These are phyloP conservation scores for Tachina grossa DNA, from an alignment of 2,888 invertebrate genomes.

Conservation along the genomic window DNA sequence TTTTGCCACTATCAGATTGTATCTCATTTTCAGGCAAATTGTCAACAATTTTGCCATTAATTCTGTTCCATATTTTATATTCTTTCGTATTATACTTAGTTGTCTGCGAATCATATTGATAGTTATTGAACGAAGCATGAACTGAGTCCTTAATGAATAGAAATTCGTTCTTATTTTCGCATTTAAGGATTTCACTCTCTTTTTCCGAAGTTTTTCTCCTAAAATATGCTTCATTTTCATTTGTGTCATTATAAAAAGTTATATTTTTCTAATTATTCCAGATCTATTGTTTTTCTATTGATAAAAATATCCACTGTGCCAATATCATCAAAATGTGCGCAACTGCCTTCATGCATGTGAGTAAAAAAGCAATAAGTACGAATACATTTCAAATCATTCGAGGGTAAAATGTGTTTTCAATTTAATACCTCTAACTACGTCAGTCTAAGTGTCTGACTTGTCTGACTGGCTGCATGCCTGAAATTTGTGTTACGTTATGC, in stretches of 20 bases:
- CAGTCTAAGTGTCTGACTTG: conserved; percentile 17
- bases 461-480: conserved; percentile 9
- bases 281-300: too few relatives aligned
- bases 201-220: too few relatives aligned
- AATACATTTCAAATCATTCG: conserved; percentile 60
- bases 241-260: neutral
- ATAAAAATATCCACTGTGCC: conserved; percentile 36
- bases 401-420: conserved; percentile 71
- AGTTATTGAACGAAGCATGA: too few relatives aligned
- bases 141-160: too few relatives aligned
- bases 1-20: too few relatives aligned
- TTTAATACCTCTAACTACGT: conserved; percentile 63
- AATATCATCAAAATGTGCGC: conserved; percentile 31
- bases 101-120: too few relatives aligned
- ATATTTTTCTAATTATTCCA: neutral
- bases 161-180: too few relatives aligned
- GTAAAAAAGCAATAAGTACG: conserved; percentile 55
- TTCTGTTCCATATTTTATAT: too few relatives aligned
- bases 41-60: too few relatives aligned
- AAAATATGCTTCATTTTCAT: neutral
- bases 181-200: too few relatives aligned
- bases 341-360: conserved; percentile 41
- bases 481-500: neutral
- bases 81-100: too few relatives aligned
- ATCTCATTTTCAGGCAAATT: too few relatives aligned